Evolutionary conservation across 2,113 vertebrate species (phyloP).

Genomic region (Hippocampus mohnikei): DNA sequence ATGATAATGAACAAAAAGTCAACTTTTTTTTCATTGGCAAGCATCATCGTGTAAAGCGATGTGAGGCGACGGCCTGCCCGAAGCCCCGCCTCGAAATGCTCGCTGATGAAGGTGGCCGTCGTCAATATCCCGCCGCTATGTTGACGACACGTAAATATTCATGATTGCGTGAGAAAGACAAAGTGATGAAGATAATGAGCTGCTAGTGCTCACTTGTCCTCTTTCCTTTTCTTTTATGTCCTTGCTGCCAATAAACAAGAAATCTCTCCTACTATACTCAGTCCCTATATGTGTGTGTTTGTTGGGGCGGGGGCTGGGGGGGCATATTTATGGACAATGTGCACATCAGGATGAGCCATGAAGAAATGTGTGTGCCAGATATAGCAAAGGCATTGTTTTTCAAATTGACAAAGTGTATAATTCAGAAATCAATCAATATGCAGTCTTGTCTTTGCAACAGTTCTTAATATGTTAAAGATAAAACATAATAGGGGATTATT

Average conservation of each 20-base stretch:
- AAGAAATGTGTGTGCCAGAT: too few species aligned
- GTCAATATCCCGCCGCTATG: background rate
- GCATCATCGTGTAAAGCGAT: background rate
- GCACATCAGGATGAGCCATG: too few species aligned
- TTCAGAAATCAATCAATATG: too few species aligned
- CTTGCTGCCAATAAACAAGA: conserved; percentile 6
- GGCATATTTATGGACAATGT: too few species aligned
- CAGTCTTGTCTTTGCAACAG: too few species aligned
- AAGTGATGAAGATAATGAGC: background rate
- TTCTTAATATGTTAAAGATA: too few species aligned
- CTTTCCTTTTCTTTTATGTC: background rate
- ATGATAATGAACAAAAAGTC: too few species aligned
- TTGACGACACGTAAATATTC: background rate
- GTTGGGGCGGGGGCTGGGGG: too few species aligned
- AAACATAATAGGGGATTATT: too few species aligned
- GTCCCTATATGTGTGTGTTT: background rate
- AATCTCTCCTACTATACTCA: background rate
- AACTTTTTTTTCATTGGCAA: background rate
- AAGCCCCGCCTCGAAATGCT: background rate
- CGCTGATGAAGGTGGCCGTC: background rate
- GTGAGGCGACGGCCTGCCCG: background rate
- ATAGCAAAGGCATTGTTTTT: too few species aligned
- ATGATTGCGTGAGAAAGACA: background rate
- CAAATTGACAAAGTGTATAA: too few species aligned
- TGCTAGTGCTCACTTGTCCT: background rate